Evolutionary conservation across 2,888 invertebrate species (phyloP).

Genomic region (Leucozona laternaria): DNA sequence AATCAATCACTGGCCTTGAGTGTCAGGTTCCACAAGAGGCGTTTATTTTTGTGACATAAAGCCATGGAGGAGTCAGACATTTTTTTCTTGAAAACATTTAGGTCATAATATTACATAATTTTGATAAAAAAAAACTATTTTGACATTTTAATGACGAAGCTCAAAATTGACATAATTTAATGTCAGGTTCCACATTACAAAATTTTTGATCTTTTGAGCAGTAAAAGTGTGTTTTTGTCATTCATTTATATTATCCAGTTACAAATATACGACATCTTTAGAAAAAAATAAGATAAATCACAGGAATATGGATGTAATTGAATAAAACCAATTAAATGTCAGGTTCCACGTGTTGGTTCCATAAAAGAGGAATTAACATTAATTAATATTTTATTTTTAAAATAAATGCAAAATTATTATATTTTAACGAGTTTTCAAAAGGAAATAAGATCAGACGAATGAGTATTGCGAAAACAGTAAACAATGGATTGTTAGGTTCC

Average conservation of each 20-base stretch:
- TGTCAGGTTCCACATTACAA: background rate
- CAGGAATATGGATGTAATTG: too few species aligned
- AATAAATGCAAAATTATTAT: too few species aligned
- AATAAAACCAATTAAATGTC: too few species aligned
- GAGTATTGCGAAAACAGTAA: too few species aligned
- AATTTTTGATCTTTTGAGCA: background rate
- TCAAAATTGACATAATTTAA: background rate
- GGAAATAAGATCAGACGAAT: too few species aligned
- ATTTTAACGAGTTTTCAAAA: too few species aligned
- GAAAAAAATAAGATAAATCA: too few species aligned
- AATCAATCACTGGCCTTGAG: slow-evolving; percentile 37
- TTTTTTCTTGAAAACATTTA: background rate
- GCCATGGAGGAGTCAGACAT: background rate
- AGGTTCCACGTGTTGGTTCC: background rate
- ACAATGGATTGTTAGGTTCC: too few species aligned
- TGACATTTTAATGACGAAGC: background rate
- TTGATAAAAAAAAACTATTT: background rate
- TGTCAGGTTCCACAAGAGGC: slow-evolving; percentile 41
- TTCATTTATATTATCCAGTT: too few species aligned
- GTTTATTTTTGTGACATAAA: background rate
- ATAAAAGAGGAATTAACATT: too few species aligned
- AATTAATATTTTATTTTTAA: too few species aligned
- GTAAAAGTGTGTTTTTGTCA: background rate
- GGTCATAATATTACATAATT: slow-evolving; percentile 2
- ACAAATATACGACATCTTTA: too few species aligned